Evolutionary conservation across 2,113 vertebrate species (phyloP).

Genomic region (Colaptes auratus): DNA sequence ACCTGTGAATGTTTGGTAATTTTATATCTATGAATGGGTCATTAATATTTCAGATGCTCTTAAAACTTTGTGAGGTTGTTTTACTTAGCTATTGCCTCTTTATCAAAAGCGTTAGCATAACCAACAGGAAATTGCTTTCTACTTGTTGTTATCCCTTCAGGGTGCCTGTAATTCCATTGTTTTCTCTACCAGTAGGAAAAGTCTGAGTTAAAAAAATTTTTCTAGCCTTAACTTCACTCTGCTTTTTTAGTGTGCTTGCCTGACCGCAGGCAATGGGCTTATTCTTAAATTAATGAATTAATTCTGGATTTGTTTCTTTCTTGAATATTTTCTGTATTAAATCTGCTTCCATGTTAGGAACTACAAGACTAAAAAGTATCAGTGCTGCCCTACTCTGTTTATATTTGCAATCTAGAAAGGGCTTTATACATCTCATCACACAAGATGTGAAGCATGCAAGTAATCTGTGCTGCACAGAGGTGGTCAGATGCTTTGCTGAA

Average conservation of each 20-base stretch:
- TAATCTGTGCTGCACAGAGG: background rate
- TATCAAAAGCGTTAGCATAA: background rate
- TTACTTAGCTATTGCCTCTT: background rate
- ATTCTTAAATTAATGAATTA: background rate
- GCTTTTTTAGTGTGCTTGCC: background rate
- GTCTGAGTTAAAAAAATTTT: background rate
- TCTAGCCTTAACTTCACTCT: background rate
- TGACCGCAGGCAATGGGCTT: background rate
- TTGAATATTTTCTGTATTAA: background rate
- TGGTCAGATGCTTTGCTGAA: background rate
- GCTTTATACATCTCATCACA: background rate
- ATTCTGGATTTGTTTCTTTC: background rate
- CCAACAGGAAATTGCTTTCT: background rate
- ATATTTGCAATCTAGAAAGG: background rate
- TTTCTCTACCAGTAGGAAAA: background rate
- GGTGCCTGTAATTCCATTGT: background rate
- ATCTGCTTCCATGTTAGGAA: background rate
- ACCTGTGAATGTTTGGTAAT: slow-evolving; percentile 9
- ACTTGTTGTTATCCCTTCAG: background rate
- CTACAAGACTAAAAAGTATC: background rate
- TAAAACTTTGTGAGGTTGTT: background rate
- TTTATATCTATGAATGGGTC: background rate
- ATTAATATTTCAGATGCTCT: slow-evolving; percentile 46
- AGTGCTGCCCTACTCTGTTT: background rate
- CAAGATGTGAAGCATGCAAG: background rate